Base-by-base conservation (phyloP, 2,113 vertebrate genomes). In the Oplegnathus fasciatus region DNA sequence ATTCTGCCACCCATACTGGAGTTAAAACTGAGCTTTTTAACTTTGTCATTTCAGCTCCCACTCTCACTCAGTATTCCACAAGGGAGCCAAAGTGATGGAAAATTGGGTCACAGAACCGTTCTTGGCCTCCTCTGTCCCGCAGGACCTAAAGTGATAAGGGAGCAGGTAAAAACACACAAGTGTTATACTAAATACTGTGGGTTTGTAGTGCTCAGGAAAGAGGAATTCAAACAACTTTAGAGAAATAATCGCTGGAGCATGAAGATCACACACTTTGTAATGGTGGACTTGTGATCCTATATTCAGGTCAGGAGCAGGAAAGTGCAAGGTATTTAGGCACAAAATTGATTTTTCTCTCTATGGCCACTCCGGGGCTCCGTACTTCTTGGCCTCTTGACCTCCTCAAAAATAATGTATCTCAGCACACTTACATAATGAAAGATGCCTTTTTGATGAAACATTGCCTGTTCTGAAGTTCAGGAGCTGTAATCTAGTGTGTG, bases 41-140 rank as follows among this genome's bases (percentile, higher is more conserved):
- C 70, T 15, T 67, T 74, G 80, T 69, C 64, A 85, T 88, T 80
- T 84, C 50, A 86, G 64, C 72, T 50, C 40, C 57, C 24, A 48
- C 65, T 86, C 74, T 82, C 70, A 61, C 80, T 81, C 42, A 54
- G 50, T 86, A 62, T 87, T 86, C 55, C 82, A 80, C 50, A 17
- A 34, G 77, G 77, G 62, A 82, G 57, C 9, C 24, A 68, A 74
- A 78, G 50, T 64, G 80, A 85, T 55, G 80, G 30, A 75, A 70
- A 91, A 88, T 42, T 84, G 46, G 88, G 82, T 89, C 84, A 87
- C 73, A 74, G 34, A 70, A 64, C 50, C 78, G 64, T 85, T 70
- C 40, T 67, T 72, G 82, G 78, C 78, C 73, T 83, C n/a, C 9
- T 79, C 50, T 30, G 8, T 86, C 70, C 44, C 82, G 17, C 60